Conservation (phyloP, 2,113 vertebrate species). For the Oryzias celebensis region DNA sequence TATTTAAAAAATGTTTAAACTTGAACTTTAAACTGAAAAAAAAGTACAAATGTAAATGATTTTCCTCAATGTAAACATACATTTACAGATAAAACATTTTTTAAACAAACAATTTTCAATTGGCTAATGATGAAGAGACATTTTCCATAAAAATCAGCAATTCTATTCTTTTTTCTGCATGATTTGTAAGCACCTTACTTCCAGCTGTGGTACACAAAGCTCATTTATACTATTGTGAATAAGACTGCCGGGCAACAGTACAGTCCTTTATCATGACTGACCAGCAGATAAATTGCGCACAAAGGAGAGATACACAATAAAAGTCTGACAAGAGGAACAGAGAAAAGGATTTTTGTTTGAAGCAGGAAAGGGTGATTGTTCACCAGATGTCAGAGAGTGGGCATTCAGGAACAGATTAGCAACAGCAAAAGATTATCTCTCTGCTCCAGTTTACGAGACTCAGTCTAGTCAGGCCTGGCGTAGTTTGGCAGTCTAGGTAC, state of each 20-base stretch:
- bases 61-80: no score
- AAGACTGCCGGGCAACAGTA: conserved; percentile 51
- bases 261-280: conserved; percentile 44
- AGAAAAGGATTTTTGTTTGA: conserved; percentile 76
- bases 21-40: no score
- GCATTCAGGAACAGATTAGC: conserved; percentile 81
- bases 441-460: conserved; percentile 73
- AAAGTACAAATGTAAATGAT: no score
- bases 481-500: conserved; percentile 75
- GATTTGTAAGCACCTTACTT: conserved; percentile 14
- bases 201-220: neutral
- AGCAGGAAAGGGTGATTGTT: conserved; percentile 77
- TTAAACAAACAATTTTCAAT: no score
- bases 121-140: no score
- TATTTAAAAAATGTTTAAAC: no score
- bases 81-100: no score
- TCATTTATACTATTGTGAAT: conserved; percentile 19
- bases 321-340: conserved; percentile 40
- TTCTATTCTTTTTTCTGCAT: neutral
- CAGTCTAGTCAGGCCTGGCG: conserved; percentile 73
- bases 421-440: conserved; percentile 85
- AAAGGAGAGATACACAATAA: conserved; percentile 44
- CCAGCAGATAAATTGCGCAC: conserved; percentile 57
- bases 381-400: conserved; percentile 73
- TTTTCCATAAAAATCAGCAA: no score